phyloP scores from a whole-genome alignment of 2,113 vertebrate species.

The Perognathus longimembris region DNA sequence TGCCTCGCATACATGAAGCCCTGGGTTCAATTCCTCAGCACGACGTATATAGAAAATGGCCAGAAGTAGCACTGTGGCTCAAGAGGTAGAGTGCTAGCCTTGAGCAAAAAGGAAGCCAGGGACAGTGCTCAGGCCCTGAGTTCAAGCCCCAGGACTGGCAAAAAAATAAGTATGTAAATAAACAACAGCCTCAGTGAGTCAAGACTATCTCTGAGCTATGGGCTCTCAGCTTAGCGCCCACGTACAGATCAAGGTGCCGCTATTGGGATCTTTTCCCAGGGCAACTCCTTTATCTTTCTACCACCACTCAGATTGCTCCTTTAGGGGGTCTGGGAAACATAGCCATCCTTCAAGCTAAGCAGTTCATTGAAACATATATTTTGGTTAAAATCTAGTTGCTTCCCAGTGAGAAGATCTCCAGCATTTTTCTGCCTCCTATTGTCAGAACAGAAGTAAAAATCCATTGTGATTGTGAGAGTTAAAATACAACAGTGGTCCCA shows the following conservation, averaged over 20 bases:
- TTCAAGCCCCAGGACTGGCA: too few species aligned
- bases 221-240: not conserved
- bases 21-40: too few species aligned
- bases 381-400: conserved; percentile 24
- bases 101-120: too few species aligned
- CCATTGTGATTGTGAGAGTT: not conserved
- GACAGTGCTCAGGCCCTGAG: too few species aligned
- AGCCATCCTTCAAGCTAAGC: not conserved
- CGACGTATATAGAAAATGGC: too few species aligned
- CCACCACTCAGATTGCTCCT: not conserved
- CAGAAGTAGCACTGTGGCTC: too few species aligned
- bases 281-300: not conserved
- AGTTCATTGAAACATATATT: not conserved
- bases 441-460: not conserved
- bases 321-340: not conserved
- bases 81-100: too few species aligned
- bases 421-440: not conserved
- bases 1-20: too few species aligned
- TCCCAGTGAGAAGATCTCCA: not conserved
- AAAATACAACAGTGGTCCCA: not conserved
- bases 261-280: not conserved
- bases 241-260: not conserved
- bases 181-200: not conserved
- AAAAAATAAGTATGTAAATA: too few species aligned
- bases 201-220: not conserved